These are phyloP conservation scores for Acutogordius australiensis DNA, from an alignment of 2,888 invertebrate genomes.

Conservation along the genomic window DNA sequence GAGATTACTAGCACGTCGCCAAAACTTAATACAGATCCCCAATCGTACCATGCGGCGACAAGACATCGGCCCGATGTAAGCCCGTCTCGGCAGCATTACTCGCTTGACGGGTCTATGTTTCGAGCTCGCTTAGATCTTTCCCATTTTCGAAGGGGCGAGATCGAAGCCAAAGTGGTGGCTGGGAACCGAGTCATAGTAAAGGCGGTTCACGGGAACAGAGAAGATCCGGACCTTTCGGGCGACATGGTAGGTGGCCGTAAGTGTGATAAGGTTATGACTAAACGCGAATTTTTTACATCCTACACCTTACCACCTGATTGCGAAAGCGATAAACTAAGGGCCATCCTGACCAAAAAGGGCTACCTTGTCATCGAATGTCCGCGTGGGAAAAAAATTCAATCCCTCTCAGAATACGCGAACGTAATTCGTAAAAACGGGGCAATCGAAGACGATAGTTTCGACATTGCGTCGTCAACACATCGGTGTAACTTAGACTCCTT, in stretches of 20 bases:
- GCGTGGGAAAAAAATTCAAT: too few relatives aligned
- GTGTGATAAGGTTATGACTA: neutral
- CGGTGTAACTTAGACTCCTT: too few relatives aligned
- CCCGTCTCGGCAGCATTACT: neutral
- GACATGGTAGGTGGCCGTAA: neutral
- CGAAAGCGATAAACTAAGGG: neutral
- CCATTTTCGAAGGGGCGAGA: neutral
- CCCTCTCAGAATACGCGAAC: too few relatives aligned
- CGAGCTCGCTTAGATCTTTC: neutral
- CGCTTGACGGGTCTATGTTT: neutral
- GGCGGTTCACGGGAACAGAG: neutral
- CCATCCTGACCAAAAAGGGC: neutral
- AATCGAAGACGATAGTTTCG: too few relatives aligned
- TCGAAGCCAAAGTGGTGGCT: conserved; percentile 1
- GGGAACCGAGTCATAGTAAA: neutral
- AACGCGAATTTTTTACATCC: neutral
- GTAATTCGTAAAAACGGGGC: too few relatives aligned
- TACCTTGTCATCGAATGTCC: neutral
- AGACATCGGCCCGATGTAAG: neutral
- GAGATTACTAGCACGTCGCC: neutral
- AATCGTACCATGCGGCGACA: too few relatives aligned
- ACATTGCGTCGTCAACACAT: too few relatives aligned
- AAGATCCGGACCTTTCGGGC: neutral
- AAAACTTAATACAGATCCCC: too few relatives aligned
- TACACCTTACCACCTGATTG: conserved; percentile 8